Base-by-base conservation (phyloP, 2,113 vertebrate genomes). In the Chloropsis hardwickii region DNA sequence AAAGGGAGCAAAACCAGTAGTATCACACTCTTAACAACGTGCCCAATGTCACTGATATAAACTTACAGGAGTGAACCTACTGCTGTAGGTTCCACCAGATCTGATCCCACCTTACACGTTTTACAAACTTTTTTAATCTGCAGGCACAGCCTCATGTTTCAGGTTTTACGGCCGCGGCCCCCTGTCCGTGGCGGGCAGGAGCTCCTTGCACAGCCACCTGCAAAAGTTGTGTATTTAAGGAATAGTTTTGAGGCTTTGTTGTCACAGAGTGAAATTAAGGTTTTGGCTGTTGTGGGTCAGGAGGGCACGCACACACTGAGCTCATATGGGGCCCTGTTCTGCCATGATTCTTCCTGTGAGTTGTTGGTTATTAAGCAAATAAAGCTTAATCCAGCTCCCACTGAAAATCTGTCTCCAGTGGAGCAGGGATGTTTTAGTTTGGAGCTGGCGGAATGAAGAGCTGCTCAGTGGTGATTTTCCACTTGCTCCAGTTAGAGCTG, bases 141-240 rank as follows among this genome's bases (percentile, higher is more conserved):
- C 85, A 90, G 86, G 29, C 92, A 86, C 81, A 92, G 91, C 95
- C 79, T 95, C 74, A 19, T n/a, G 79, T 95, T 97, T 96, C 86
- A 88, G 91, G 20, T 93, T 93, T 97, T 97, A 94, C 14, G n/a
- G 93, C 93, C 1, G 3, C 1, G 14, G 67, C 73, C 48, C 81
- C 72, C 82, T 4, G 40, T 40, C 69, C 0, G 10, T 7, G 3
- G 73, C 45, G 4, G 40, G 79, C 77, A 28, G 76, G 74, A 81
- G 10, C 51, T 78, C 56, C 80, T 81, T 35, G 5, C 37, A 7
- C 50, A 82, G 50, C 92, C 90, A 95, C 94, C 94, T 94, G 91
- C 93, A 48, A 47, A 78, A 89, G 62, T 73, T 58, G 82, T 47
- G 77, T 78, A 16, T 76, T 92, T 94, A 74, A 96, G 83, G 82